phyloP scores from a whole-genome alignment of 1,140 invertebrate genomes.

The Drosophila malerkotliana region DNA sequence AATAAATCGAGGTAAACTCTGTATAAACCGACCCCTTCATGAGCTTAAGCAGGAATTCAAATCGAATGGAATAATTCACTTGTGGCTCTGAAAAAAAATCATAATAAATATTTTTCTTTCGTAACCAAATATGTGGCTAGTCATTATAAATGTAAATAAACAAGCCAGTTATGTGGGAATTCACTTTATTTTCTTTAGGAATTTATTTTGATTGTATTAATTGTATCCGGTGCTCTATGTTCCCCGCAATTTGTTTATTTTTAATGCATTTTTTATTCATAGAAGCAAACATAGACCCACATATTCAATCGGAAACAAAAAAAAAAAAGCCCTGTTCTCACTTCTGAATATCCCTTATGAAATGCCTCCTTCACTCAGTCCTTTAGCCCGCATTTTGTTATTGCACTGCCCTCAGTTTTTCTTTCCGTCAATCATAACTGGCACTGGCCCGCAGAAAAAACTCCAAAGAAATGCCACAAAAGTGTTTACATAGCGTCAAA shows the following conservation, averaged over 20 bases:
- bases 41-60: conserved; percentile 10
- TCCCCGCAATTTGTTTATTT: neutral
- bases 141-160: neutral
- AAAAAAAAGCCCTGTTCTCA: conserved; percentile 9
- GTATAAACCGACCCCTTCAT: conserved; percentile 1
- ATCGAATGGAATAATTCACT: neutral
- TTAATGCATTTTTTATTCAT: conserved; percentile 18
- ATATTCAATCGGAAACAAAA: conserved; percentile 24
- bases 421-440: conserved; percentile 33
- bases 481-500: conserved; percentile 77
- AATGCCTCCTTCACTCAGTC: neutral
- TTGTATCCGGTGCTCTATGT: neutral
- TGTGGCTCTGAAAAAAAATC: neutral
- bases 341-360: neutral
- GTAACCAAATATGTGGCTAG: neutral
- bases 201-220: neutral
- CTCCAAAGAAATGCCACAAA: conserved; percentile 63
- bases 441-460: conserved; percentile 39
- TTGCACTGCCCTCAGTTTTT: neutral
- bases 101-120: neutral
- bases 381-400: neutral
- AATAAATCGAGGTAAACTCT: conserved; percentile 26
- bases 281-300: conserved; percentile 1
- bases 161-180: neutral
- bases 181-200: too few relatives aligned